Conservation (phyloP, 2,113 vertebrate genomes). For the Gambusia holbrooki region DNA sequence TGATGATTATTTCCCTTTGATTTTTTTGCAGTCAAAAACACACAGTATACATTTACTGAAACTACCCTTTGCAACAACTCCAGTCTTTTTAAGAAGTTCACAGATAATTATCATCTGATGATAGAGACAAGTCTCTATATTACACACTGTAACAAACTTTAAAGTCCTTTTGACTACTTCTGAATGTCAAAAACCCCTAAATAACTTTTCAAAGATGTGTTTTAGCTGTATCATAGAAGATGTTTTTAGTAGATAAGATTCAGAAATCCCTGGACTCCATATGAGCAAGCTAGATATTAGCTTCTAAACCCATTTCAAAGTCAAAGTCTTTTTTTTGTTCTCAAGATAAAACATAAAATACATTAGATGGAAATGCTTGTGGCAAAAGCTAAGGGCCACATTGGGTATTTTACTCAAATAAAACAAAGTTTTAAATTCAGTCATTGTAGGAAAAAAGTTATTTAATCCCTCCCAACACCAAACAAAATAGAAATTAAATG, state of each 20-base stretch:
- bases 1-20: not conserved
- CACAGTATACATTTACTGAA: not conserved
- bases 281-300: not conserved
- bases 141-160: not conserved
- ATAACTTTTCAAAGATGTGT: not conserved
- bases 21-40: not conserved
- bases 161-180: not conserved
- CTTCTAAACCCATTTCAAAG: not conserved
- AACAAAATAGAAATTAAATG: too few species aligned
- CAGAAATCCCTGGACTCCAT: not conserved
- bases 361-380: not conserved
- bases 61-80: not conserved
- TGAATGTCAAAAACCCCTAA: not conserved
- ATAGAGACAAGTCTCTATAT: too few species aligned
- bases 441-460: too few species aligned
- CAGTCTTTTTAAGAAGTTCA: too few species aligned
- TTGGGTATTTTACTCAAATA: too few species aligned
- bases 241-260: not conserved
- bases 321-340: not conserved
- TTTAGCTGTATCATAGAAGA: too few species aligned
- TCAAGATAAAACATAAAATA: not conserved
- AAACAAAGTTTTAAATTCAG: too few species aligned
- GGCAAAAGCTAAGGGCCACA: too few species aligned
- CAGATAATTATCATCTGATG: too few species aligned
- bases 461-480: too few species aligned